Conservation (phyloP, 2,888 invertebrate genomes). For the Ennomos quercinarius region DNA sequence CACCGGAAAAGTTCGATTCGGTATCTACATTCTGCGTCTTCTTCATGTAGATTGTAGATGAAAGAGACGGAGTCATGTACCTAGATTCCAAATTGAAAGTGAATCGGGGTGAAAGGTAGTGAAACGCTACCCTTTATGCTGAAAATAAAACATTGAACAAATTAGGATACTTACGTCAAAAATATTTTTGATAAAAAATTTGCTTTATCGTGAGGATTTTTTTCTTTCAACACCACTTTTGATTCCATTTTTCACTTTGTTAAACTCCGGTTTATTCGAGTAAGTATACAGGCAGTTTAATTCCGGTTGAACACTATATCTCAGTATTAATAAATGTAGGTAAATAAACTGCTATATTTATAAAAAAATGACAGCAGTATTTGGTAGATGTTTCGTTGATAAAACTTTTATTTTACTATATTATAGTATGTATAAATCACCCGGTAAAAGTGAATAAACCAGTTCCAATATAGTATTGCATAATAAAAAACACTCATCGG, state of each 20-base stretch:
- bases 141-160: conserved; percentile 1
- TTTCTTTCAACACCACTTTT: conserved; percentile 85
- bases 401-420: no score
- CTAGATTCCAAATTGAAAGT: no score
- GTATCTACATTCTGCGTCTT: no score
- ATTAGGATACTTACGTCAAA: conserved; percentile 85
- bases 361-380: no score
- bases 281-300: conserved; percentile 12
- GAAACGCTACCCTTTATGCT: no score
- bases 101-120: no score
- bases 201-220: conserved; percentile 86
- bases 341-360: not conserved
- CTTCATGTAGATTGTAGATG: no score
- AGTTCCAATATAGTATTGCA: conserved; percentile 39
- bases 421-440: no score
- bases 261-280: conserved; percentile 16
- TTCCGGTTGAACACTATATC: conserved; percentile 6
- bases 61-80: no score
- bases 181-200: conserved; percentile 86
- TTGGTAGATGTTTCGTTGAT: no score
- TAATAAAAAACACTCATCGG: conserved; percentile 44
- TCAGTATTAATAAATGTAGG: conserved; percentile 1
- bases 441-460: not conserved
- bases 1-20: no score
- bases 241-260: conserved; percentile 82